A percentile compares a stretch with the other conserved stretches of the same genome.
phyloP scores from a whole-genome alignment of 2,797 vertebrate species.

The Microchirus variegatus region DNA sequence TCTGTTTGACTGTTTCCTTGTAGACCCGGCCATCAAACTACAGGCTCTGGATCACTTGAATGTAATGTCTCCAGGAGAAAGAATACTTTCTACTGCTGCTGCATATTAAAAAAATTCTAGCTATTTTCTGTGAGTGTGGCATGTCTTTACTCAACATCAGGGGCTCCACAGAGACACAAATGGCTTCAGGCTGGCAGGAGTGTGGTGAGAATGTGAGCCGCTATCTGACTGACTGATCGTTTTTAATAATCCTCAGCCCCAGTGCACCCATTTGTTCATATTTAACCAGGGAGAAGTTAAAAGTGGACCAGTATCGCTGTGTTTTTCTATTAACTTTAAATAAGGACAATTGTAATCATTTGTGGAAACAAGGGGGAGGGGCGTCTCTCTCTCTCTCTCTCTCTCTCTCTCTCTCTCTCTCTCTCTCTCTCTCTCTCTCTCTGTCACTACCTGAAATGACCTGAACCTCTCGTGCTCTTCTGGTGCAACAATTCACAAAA shows the following conservation, averaged over 20 bases:
- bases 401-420: not conserved
- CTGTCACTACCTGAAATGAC: too few species aligned
- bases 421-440: not conserved
- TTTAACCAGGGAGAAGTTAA: slow-evolving; percentile 48
- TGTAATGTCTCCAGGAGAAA: slow-evolving; percentile 31
- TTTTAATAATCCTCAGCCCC: slow-evolving; percentile 64
- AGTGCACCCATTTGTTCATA: slow-evolving; percentile 54
- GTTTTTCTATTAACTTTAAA: slow-evolving; percentile 46
- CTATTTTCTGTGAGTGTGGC: slow-evolving; percentile 57
- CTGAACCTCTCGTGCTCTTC: not conserved
- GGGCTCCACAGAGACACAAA: slow-evolving; percentile 47
- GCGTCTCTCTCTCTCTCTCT: not conserved
- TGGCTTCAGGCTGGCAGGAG: slow-evolving; percentile 57
- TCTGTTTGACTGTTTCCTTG: slow-evolving; percentile 36
- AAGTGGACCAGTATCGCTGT: slow-evolving; percentile 26
- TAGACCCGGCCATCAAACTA: slow-evolving; percentile 33
- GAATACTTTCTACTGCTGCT: slow-evolving; percentile 37
- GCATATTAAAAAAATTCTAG: slow-evolving; percentile 47
- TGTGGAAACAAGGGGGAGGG: slow-evolving; percentile 20
- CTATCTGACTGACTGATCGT: slow-evolving; percentile 69
- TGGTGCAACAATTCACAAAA: not conserved
- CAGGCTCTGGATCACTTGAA: slow-evolving; percentile 28
- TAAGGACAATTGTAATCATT: slow-evolving; percentile 44
- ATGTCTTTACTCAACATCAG: slow-evolving; percentile 61
- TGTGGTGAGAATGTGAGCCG: slow-evolving; percentile 40